Evolutionary conservation across 2,888 invertebrate species (phyloP).

Genomic region (Pseudanteris insignis): DNA sequence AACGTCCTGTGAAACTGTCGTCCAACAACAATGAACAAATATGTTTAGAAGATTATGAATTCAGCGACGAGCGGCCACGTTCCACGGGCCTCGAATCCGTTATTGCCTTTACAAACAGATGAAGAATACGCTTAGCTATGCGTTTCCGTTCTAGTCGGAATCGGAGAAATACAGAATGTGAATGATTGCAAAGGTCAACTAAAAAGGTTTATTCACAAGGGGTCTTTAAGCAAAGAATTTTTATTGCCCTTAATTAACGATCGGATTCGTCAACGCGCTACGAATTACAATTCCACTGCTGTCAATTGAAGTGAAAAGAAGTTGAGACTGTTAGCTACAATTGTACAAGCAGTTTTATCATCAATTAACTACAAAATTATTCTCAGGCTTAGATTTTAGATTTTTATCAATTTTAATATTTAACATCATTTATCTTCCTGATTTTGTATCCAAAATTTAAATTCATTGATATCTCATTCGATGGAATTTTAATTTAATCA

Average conservation of each 20-base stretch:
- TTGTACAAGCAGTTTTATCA: not conserved
- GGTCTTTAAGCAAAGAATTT: conserved; percentile 30
- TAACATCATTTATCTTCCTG: too few relatives aligned
- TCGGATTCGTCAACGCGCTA: conserved; percentile 7
- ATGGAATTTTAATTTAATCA: too few relatives aligned
- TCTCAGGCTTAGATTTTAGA: too few relatives aligned
- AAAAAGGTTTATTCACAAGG: conserved; percentile 38
- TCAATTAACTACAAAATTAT: too few relatives aligned
- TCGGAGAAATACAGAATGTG: conserved; percentile 45
- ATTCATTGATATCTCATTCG: too few relatives aligned
- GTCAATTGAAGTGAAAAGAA: not conserved
- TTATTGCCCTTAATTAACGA: conserved; percentile 36
- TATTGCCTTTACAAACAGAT: conserved; percentile 51
- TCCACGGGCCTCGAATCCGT: conserved; percentile 52
- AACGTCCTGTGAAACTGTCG: conserved; percentile 40
- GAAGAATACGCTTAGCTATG: conserved; percentile 50
- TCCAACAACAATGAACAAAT: conserved; percentile 43
- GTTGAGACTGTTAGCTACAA: too few relatives aligned
- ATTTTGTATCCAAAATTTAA: too few relatives aligned
- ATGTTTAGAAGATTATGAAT: conserved; percentile 50
- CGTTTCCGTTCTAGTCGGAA: conserved; percentile 55
- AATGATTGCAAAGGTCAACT: conserved; percentile 44
- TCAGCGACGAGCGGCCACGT: conserved; percentile 49
- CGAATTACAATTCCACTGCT: conserved; percentile 12
- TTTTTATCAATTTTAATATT: too few relatives aligned